A percentile compares a stretch with the other conserved stretches of the same genome.
Evolutionary conservation across 2,113 vertebrate genomes (phyloP).

Genomic region (Irena cyanogastra): DNA sequence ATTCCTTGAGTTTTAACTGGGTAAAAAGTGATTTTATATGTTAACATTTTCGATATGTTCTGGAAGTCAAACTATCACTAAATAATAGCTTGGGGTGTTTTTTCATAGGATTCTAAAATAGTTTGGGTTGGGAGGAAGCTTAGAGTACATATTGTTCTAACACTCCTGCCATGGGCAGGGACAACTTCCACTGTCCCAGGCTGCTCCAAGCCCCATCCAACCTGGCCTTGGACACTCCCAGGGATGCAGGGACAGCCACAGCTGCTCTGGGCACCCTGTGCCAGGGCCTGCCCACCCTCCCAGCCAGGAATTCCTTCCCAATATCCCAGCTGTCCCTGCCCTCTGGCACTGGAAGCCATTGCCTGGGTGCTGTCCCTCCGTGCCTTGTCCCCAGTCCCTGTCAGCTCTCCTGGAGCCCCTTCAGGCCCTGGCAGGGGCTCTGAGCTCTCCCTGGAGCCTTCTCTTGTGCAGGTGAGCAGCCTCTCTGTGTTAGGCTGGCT

Average conservation of each 20-base stretch:
- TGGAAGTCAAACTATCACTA: neutral
- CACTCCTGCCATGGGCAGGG: neutral
- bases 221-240: neutral
- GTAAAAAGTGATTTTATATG: neutral
- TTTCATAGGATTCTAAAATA: neutral
- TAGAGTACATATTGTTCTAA: neutral
- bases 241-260: neutral
- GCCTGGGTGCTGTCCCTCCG: neutral
- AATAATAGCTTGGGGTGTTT: neutral
- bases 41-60: neutral
- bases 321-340: neutral
- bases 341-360: neutral
- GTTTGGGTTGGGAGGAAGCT: neutral
- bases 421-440: neutral
- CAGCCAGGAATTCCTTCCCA: neutral
- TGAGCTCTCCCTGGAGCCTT: neutral
- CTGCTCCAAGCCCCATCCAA: accelerated
- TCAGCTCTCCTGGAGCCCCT: neutral
- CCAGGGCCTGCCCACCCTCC: neutral
- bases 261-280: neutral
- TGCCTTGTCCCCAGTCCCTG: neutral
- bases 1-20: neutral
- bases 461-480: neutral
- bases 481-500: neutral
- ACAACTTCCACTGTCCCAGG: accelerated